A percentile compares a stretch with the other conserved stretches of the same genome.
phyloP scores from a whole-genome alignment of 2,888 invertebrate genomes.

The Hermaeophaga mercurialis region DNA sequence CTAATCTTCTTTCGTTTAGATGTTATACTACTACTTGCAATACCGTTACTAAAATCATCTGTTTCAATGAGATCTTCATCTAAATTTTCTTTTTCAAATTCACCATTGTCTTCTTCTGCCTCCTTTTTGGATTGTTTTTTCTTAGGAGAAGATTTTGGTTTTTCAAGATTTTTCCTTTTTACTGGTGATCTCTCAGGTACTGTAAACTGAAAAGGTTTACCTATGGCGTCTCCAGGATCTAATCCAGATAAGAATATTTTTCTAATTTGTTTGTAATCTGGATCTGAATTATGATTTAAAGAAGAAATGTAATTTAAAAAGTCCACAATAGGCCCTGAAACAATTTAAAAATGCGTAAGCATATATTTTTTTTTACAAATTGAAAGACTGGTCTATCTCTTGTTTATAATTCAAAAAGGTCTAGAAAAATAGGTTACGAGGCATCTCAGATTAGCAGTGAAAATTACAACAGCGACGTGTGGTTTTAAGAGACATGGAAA shows the following conservation, averaged over 20 bases:
- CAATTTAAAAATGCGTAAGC: too few species aligned
- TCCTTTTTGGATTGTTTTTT: constrained; percentile 4
- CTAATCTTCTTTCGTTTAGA: too few species aligned
- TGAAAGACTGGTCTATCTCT: too few species aligned
- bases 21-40: too few species aligned
- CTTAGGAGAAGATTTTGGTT: not conserved
- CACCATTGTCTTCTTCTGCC: not conserved
- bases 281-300: constrained; percentile 72
- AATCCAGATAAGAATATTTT: constrained; percentile 70
- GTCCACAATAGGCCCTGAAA: constrained; percentile 65
- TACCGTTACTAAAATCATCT: too few species aligned
- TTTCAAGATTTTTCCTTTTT: not conserved
- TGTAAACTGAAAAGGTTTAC: constrained; percentile 66
- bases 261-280: constrained; percentile 75
- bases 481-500: too few species aligned
- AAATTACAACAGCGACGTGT: too few species aligned
- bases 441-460: too few species aligned
- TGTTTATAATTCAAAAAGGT: too few species aligned
- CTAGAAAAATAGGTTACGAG: too few species aligned
- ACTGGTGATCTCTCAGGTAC: constrained; percentile 6
- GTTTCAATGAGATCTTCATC: constrained; percentile 1
- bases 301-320: constrained; percentile 72
- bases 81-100: constrained; percentile 3
- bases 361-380: too few species aligned
- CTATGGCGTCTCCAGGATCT: constrained; percentile 62